Base-by-base conservation (phyloP, 2,113 vertebrate species). In the Paradisaea rubra region DNA sequence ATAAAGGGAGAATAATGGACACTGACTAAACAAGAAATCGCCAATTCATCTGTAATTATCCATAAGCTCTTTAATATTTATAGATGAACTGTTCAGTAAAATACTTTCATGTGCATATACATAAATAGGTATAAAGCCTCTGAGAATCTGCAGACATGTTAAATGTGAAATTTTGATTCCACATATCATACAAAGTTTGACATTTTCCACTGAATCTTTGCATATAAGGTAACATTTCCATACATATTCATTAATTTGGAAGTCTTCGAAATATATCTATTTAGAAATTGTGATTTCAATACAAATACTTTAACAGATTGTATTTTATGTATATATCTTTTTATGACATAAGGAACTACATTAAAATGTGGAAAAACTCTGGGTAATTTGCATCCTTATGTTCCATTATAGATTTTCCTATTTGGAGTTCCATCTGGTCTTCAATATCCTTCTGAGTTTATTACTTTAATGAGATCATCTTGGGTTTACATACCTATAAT, bases 371-470 rank as follows among this genome's bases (percentile, higher is more conserved):
- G 91, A 97, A 97, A 98, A 97, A 95, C 93, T 97, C 88, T 92
- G 85, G 61, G 91, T 97, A 96, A 98, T 98, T 97, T 98, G 97
- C 97, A 98, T 98, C 95, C 95, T 97, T 97, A 97, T 96, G 94
- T 97, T 81, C 93, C 65, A 97, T 98, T 97, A 97, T 95, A 97
- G 96, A 97, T 88, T 94, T 77, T 97, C 81, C 93, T 96, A 97
- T 97, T 97, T 97, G 93, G 95, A 96, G 97, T 97, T 97, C 97
- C 97, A 98, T 97, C 97, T 97, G 96, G 91, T 95, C 93, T 95
- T 94, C 95, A 93, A 95, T 95, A 97, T 94, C 81, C 69, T 95
- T 96, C 91, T 88, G 85, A 95, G 74, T 97, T 97, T 98, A 96
- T 97, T 96, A 94, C 79, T 96, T 98, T 97, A 97, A 97, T 97